Evolutionary conservation across 1,140 invertebrate genomes (phyloP).

Genomic region (Philopotamus ludificatus): DNA sequence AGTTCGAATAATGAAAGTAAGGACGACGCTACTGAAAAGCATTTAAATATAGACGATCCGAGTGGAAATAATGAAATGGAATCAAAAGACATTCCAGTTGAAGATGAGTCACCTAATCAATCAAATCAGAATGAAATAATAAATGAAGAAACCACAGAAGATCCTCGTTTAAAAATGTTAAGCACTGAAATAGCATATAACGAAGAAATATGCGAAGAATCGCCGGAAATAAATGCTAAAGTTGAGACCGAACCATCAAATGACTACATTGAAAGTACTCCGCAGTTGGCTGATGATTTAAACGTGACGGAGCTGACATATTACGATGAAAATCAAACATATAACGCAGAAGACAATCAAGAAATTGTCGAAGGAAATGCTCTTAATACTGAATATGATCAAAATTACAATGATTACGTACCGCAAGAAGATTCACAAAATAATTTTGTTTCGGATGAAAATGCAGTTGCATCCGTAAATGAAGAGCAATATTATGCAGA

Average conservation of each 20-base stretch:
- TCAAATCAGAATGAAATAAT: not conserved
- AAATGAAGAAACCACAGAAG: constrained; percentile 1
- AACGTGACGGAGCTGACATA: not conserved
- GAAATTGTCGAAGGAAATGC: too few species aligned
- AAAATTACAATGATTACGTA: constrained; percentile 19
- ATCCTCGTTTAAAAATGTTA: not conserved
- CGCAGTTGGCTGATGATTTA: not conserved
- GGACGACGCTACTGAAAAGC: not conserved
- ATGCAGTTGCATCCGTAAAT: constrained; percentile 7
- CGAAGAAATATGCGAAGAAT: not conserved
- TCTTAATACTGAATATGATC: not conserved
- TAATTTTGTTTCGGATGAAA: not conserved
- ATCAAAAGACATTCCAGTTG: too few species aligned
- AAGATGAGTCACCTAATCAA: not conserved
- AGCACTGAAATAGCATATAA: not conserved
- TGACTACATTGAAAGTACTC: not conserved
- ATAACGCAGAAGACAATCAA: not conserved
- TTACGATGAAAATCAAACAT: constrained; percentile 6
- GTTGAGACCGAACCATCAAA: not conserved
- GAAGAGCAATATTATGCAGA: constrained; percentile 1
- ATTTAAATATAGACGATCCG: not conserved
- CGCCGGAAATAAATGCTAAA: not conserved
- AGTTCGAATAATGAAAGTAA: not conserved
- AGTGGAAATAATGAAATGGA: too few species aligned
- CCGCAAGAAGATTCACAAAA: not conserved